Evolutionary conservation across 2,797 vertebrate genomes (phyloP).

Genomic region (Lateolabrax maculatus): DNA sequence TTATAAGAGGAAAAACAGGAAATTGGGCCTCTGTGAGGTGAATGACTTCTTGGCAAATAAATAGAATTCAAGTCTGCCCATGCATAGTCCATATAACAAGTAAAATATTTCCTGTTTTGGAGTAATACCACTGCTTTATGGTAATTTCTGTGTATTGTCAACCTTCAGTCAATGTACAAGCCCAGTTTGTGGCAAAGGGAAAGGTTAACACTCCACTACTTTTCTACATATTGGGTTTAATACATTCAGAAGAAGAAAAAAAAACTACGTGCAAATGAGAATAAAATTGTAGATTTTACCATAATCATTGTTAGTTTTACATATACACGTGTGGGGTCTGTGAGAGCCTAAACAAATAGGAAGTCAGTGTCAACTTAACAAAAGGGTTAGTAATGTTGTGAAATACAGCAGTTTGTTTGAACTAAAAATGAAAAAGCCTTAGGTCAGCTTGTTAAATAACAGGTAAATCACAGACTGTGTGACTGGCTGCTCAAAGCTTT

Average conservation of each 20-base stretch:
- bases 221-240: conserved; percentile 8
- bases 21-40: not conserved
- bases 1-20: not conserved
- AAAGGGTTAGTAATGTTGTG: not conserved
- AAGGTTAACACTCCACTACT: not conserved
- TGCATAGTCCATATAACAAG: not conserved
- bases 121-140: not conserved
- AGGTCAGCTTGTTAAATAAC: conserved; percentile 9
- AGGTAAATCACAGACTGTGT: conserved; percentile 31
- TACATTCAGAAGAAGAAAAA: not conserved
- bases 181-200: not conserved
- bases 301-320: conserved; percentile 3
- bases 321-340: not conserved
- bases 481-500: not conserved
- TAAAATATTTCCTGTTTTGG: not conserved
- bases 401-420: conserved; percentile 13
- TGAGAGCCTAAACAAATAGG: not conserved
- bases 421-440: conserved; percentile 8
- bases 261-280: not conserved
- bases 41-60: not conserved
- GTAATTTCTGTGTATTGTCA: not conserved
- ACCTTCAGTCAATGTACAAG: conserved; percentile 6
- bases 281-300: not conserved
- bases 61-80: not conserved
- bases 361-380: conserved; percentile 19